Conservation (phyloP, 2,797 vertebrate species). For the Hydrolagus colliei region DNA sequence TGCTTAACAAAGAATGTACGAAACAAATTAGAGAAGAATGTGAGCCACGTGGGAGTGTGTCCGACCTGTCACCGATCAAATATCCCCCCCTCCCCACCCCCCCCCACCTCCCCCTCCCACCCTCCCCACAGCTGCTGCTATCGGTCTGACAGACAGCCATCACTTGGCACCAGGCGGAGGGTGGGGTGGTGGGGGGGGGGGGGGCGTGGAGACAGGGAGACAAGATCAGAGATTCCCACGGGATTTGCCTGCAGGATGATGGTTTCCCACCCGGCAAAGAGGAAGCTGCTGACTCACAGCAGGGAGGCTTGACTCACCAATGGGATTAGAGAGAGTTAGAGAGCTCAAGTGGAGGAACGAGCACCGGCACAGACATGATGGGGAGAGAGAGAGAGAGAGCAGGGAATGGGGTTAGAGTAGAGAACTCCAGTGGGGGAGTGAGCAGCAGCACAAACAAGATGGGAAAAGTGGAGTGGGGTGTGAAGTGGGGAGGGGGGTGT, state of each 20-base stretch:
- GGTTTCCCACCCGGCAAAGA: background rate
- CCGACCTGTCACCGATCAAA: slow-evolving; percentile 16
- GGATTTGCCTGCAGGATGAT: background rate
- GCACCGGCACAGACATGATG: too few species aligned
- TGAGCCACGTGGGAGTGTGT: background rate
- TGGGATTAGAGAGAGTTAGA: too few species aligned
- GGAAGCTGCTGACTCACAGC: background rate
- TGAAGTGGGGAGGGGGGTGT: too few species aligned
- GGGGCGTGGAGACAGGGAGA: background rate
- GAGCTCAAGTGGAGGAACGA: too few species aligned
- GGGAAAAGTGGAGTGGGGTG: too few species aligned
- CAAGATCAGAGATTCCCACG: background rate
- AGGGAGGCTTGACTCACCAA: too few species aligned
- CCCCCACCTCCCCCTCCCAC: too few species aligned
- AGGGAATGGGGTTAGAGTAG: background rate
- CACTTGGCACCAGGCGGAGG: too few species aligned
- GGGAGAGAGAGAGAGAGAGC: background rate
- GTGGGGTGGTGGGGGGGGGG: background rate
- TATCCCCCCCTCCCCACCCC: background rate
- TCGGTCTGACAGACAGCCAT: background rate
- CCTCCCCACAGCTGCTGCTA: background rate
- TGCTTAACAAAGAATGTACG: background rate
- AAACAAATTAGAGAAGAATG: slow-evolving; percentile 23
- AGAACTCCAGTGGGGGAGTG: background rate
- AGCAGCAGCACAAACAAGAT: background rate